A percentile compares a stretch with the other conserved stretches of the same genome.
These are phyloP conservation scores for Pangasianodon gigas DNA, from an alignment of 2,113 vertebrate genomes.

Conservation along the genomic window DNA sequence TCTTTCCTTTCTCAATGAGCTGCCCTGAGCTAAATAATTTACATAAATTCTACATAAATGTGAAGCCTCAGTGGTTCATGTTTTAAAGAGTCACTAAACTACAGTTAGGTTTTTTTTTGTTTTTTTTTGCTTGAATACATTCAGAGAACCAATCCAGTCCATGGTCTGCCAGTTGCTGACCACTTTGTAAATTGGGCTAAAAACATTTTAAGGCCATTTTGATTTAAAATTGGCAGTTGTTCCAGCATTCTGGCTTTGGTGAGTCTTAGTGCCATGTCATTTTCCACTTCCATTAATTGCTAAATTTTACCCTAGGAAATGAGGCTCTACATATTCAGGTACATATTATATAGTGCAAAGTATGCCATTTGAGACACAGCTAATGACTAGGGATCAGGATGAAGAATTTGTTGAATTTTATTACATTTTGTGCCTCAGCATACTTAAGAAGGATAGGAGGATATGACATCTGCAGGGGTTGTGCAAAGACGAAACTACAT, in stretches of 20 bases:
- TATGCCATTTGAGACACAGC: background rate
- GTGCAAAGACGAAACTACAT: background rate
- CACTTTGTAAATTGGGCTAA: background rate
- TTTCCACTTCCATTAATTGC: background rate
- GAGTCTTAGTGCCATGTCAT: background rate
- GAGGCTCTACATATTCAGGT: background rate
- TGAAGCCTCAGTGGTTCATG: background rate
- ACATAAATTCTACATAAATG: background rate
- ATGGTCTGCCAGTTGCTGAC: background rate
- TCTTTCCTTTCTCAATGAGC: background rate
- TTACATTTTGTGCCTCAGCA: background rate
- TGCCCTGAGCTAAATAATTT: background rate
- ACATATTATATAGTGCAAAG: background rate
- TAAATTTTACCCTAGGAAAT: background rate
- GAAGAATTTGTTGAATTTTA: background rate
- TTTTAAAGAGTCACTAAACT: background rate
- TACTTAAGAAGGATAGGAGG: background rate
- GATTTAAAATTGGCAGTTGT: background rate
- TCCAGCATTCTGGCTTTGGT: background rate
- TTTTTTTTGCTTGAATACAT: background rate
- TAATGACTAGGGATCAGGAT: background rate
- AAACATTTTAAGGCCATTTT: background rate
- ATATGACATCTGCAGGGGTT: background rate
- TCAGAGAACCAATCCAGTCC: background rate
- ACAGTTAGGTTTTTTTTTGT: background rate